Conservation (phyloP, 2,888 invertebrate genomes). For the Rotaria sp. region DNA sequence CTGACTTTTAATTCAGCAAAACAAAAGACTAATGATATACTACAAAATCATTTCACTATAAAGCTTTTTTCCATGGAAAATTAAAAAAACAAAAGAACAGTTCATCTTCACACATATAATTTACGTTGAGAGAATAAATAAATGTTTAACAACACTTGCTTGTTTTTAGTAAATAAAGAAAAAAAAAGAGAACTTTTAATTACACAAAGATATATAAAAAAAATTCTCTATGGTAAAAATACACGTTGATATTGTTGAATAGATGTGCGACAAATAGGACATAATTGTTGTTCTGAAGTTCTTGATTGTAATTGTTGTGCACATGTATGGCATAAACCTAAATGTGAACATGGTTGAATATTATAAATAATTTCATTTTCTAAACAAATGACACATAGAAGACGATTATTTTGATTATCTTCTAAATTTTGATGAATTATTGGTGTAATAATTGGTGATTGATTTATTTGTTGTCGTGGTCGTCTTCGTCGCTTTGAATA, state of each 20-base stretch:
- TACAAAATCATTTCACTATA: not conserved
- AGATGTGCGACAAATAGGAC: not conserved
- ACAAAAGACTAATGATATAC: not conserved
- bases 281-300: not conserved
- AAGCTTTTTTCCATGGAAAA: not conserved
- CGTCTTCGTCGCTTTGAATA: not conserved
- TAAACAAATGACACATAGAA: not conserved
- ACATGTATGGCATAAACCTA: not conserved
- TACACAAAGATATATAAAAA: no score
- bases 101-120: not conserved
- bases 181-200: not conserved
- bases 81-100: not conserved
- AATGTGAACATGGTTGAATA: slow-evolving; percentile 24
- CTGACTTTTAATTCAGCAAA: not conserved
- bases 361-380: not conserved
- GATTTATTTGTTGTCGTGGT: not conserved
- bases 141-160: not conserved
- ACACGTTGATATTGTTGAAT: slow-evolving; percentile 1
- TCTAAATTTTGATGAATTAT: not conserved
- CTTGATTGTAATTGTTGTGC: not conserved
- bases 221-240: not conserved
- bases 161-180: not conserved
- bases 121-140: not conserved
- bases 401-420: not conserved
- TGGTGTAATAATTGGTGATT: not conserved